Percentiles rank a stretch among this genome's conserved stretches.
These are phyloP conservation scores for Troides helena DNA, from an alignment of 2,888 invertebrate species.

Conservation along the genomic window DNA sequence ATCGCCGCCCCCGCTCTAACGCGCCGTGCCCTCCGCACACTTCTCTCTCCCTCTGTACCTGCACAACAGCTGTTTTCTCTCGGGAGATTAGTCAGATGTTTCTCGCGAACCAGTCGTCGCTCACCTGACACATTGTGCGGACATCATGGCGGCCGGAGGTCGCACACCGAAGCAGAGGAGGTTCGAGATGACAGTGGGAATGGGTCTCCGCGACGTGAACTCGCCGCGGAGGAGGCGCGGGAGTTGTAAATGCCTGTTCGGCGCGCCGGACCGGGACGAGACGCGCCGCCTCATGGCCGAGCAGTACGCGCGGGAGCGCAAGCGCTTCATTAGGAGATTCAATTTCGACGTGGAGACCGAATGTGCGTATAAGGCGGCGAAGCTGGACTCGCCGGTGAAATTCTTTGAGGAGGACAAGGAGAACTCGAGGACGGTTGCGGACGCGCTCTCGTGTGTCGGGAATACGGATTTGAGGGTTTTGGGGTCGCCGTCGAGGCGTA, in stretches of 20 bases:
- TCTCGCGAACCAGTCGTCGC: slow-evolving; percentile 69
- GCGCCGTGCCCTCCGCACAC: slow-evolving; percentile 39
- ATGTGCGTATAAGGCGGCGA: slow-evolving; percentile 57
- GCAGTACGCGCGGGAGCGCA: slow-evolving; percentile 79
- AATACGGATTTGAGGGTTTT: slow-evolving; percentile 67
- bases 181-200: slow-evolving; percentile 61
- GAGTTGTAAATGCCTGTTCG: slow-evolving; percentile 82
- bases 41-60: slow-evolving; percentile 63
- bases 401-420: slow-evolving; percentile 25
- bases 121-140: slow-evolving; percentile 66
- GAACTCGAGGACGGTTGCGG: slow-evolving; percentile 60
- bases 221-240: slow-evolving; percentile 67
- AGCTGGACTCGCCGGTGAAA: slow-evolving; percentile 60
- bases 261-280: slow-evolving; percentile 80
- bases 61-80: slow-evolving; percentile 78
- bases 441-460: slow-evolving; percentile 65
- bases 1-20: slow-evolving; percentile 60
- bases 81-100: slow-evolving; percentile 80
- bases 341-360: slow-evolving; percentile 80
- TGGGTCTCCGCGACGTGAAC: slow-evolving; percentile 64
- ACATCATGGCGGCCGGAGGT: slow-evolving; percentile 70
- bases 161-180: slow-evolving; percentile 74
- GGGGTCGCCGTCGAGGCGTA: slow-evolving; percentile 67
- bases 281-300: slow-evolving; percentile 81
- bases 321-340: slow-evolving; percentile 80